Conservation (phyloP, 23 tunicate species). For the Trididemnum nubilum region DNA sequence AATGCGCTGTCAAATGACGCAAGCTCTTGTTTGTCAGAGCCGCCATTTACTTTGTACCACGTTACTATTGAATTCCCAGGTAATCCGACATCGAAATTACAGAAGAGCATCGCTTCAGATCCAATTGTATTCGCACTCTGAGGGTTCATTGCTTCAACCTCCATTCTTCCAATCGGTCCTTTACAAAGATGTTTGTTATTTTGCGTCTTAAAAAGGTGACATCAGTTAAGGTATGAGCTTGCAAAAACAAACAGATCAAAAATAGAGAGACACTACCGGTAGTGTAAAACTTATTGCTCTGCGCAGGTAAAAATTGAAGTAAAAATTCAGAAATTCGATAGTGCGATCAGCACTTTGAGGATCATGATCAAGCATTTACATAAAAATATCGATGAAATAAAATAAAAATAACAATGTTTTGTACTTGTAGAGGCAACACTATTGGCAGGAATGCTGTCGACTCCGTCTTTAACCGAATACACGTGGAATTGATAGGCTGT, state of each 20-base stretch:
- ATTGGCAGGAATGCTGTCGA: constrained; percentile 34
- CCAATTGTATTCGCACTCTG: background rate
- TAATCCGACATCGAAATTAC: constrained; percentile 31
- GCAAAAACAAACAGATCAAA: too few species aligned
- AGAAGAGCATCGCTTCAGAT: constrained; percentile 15
- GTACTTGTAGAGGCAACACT: constrained; percentile 30
- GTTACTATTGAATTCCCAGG: constrained; percentile 49
- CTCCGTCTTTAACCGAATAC: constrained; percentile 27
- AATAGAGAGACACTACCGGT: too few species aligned
- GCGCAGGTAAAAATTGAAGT: too few species aligned
- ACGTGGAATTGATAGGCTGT: constrained; percentile 34
- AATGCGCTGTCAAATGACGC: background rate
- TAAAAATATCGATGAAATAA: too few species aligned
- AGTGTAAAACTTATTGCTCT: too few species aligned
- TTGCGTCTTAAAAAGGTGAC: too few species aligned
- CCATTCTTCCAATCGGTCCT: constrained; percentile 45
- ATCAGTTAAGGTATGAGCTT: too few species aligned
- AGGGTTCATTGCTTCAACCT: constrained; percentile 35
- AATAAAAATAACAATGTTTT: too few species aligned
- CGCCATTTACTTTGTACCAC: constrained; percentile 33
- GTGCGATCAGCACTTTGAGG: too few species aligned
- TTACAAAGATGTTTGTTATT: too few species aligned
- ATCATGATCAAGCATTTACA: too few species aligned
- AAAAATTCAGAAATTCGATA: too few species aligned
- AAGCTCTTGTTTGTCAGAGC: background rate